These are phyloP conservation scores for Exaiptasia diaphana DNA, from an alignment of 64 coral and sea anemone genomes.

Conservation along the genomic window DNA sequence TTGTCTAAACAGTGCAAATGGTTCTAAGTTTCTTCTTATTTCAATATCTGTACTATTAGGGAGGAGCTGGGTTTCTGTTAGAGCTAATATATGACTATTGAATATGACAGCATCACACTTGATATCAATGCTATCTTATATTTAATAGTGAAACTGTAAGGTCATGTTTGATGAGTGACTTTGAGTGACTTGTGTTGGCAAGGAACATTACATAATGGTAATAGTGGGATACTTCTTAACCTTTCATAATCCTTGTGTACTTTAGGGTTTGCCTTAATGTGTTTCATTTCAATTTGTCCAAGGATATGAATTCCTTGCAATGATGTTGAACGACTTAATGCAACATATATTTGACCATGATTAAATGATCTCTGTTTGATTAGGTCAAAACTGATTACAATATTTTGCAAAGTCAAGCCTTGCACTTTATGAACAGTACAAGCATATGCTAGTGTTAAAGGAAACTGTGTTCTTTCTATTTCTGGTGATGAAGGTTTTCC, in stretches of 20 bases:
- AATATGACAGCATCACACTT: conserved; percentile 31
- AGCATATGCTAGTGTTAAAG: conserved; percentile 5
- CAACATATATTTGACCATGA: conserved; percentile 84
- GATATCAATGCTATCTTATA: conserved; percentile 33
- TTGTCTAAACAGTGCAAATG: conserved; percentile 32
- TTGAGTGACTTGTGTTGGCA: not conserved
- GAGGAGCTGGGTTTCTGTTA: conserved; percentile 8
- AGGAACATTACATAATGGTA: too few species aligned
- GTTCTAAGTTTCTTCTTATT: conserved; percentile 19
- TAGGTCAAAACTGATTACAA: conserved; percentile 66
- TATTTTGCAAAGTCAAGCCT: conserved; percentile 55
- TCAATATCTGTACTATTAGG: not conserved
- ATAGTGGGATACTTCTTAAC: too few species aligned
- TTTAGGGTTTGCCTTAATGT: conserved; percentile 71
- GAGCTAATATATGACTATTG: conserved; percentile 36
- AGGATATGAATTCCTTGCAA: conserved; percentile 68
- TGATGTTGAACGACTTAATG: conserved; percentile 61
- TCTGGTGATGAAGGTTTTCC: conserved; percentile 21
- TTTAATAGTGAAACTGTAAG: conserved; percentile 44
- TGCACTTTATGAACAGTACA: conserved; percentile 57
- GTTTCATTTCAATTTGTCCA: conserved; percentile 71
- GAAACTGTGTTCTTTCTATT: conserved; percentile 22
- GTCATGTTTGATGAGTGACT: not conserved
- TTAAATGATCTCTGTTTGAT: conserved; percentile 65
- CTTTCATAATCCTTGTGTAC: conserved; percentile 35